Evolutionary conservation across 2,888 invertebrate species (phyloP).

Genomic region (Busseola fusca): DNA sequence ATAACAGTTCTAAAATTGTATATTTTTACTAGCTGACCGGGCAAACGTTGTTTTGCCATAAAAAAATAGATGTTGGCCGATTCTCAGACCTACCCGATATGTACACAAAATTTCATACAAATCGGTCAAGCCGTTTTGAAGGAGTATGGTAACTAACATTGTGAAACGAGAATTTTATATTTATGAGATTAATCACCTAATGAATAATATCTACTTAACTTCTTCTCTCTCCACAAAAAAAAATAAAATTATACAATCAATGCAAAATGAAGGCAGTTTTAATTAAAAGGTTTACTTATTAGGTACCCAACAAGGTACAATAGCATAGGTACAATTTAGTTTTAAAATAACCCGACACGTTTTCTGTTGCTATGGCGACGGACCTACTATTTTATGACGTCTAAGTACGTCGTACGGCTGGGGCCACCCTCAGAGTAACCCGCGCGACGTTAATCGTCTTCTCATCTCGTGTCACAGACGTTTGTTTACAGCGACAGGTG

Average conservation of each 20-base stretch:
- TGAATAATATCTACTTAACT: neutral
- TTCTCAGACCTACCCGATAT: no score
- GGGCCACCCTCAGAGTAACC: conserved; percentile 72
- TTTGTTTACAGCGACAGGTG: conserved; percentile 56
- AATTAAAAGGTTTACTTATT: neutral
- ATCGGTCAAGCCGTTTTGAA: no score
- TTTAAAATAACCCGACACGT: conserved; percentile 4
- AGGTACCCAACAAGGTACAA: neutral
- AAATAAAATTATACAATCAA: neutral
- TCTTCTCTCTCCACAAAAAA: neutral
- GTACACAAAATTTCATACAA: no score
- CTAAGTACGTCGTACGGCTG: conserved; percentile 10
- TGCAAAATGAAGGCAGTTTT: neutral
- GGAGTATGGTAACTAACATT: no score
- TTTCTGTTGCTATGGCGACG: conserved; percentile 11
- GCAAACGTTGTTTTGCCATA: no score
- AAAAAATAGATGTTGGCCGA: no score
- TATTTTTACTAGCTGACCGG: neutral
- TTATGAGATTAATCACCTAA: no score
- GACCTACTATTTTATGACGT: conserved; percentile 14
- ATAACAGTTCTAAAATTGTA: neutral
- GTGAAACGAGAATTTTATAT: no score
- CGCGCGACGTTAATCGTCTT: conserved; percentile 60
- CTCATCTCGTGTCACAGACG: conserved; percentile 63
- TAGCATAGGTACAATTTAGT: neutral